A percentile compares a stretch with the other conserved stretches of the same genome.
phyloP scores from a whole-genome alignment of 1,140 invertebrate species.

The Metopolophium dirhodum region DNA sequence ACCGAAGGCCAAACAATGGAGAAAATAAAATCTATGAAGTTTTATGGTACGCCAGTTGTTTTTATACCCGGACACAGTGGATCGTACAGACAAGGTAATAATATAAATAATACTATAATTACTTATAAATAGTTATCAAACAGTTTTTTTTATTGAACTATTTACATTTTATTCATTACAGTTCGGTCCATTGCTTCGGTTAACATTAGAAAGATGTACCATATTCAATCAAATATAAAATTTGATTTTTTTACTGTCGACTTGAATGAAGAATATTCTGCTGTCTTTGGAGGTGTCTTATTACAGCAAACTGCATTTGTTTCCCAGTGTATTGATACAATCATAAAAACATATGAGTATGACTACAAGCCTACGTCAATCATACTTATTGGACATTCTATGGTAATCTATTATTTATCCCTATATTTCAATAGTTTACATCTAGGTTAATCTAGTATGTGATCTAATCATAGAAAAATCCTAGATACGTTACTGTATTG shows the following conservation, averaged over 20 bases:
- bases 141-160: too few relatives aligned
- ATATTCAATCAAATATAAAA: conserved; percentile 70
- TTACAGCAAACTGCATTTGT: conserved; percentile 80
- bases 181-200: conserved; percentile 88
- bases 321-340: conserved; percentile 73
- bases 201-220: conserved; percentile 78
- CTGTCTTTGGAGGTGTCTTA: conserved; percentile 78
- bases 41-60: conserved; percentile 86
- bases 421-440: too few relatives aligned
- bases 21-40: conserved; percentile 73
- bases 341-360: conserved; percentile 75
- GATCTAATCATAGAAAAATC: too few relatives aligned
- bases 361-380: conserved; percentile 69
- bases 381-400: conserved; percentile 88
- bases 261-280: conserved; percentile 82
- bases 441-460: too few relatives aligned
- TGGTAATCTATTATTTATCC: conserved; percentile 70
- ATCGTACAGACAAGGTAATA: conserved; percentile 83
- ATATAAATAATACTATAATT: neutral
- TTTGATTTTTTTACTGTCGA: conserved; percentile 90
- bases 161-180: conserved; percentile 63
- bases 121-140: neutral
- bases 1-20: conserved; percentile 82
- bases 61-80: conserved; percentile 93
- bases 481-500: too few relatives aligned